A percentile compares a stretch with the other conserved stretches of the same genome.
These are phyloP conservation scores for Zosterops borbonicus DNA, from an alignment of 2,113 vertebrate species.

Conservation along the genomic window DNA sequence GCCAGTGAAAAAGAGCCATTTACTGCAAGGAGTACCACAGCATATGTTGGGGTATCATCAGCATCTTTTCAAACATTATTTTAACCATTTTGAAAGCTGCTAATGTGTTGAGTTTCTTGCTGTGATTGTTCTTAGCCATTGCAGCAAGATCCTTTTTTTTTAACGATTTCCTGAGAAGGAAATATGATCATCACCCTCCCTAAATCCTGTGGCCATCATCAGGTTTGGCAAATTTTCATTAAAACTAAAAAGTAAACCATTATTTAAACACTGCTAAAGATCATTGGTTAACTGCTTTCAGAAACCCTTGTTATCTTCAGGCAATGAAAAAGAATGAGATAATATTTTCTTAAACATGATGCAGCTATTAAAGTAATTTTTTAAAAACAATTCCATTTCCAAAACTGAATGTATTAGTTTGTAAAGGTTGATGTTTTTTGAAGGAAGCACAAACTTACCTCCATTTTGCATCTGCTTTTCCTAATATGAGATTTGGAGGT, in stretches of 20 bases:
- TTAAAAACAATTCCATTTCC: background rate
- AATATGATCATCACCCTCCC: background rate
- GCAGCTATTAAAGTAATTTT: background rate
- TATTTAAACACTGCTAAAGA: background rate
- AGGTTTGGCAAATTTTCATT: conserved; percentile 23
- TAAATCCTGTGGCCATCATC: background rate
- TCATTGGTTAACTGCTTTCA: background rate
- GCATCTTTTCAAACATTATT: background rate
- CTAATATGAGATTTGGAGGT: background rate
- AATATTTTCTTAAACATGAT: background rate
- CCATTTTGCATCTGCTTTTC: background rate
- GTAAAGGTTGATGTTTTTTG: background rate
- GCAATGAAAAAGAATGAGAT: background rate
- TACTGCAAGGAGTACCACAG: background rate
- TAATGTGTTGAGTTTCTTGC: background rate
- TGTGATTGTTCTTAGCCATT: background rate
- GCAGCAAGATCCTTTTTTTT: background rate
- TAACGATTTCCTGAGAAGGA: conserved; percentile 4
- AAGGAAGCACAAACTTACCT: background rate
- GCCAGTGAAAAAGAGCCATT: background rate
- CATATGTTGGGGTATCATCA: background rate
- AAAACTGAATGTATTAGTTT: background rate
- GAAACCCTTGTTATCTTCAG: conserved; percentile 25
- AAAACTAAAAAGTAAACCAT: background rate
- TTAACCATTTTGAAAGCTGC: background rate